Conservation (phyloP, 2,888 invertebrate species). For the Eretmocerus hayati region DNA sequence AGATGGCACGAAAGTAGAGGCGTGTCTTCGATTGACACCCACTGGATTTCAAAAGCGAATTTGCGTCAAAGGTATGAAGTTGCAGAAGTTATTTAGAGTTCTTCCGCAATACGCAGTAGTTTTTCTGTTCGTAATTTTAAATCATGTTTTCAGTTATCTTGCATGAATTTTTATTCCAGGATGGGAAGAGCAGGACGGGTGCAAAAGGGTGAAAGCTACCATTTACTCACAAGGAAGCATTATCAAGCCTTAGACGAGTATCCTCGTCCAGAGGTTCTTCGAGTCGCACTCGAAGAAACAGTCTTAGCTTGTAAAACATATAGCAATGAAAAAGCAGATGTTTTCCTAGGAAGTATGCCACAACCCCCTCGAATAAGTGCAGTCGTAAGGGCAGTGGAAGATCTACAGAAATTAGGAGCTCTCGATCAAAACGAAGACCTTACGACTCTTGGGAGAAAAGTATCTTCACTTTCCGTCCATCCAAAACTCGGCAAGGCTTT, state of each 20-base stretch:
- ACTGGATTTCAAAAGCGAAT: conserved; percentile 59
- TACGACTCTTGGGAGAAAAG: conserved; percentile 56
- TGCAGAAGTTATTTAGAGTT: not conserved
- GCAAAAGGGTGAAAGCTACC: conserved; percentile 56
- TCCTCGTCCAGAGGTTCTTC: conserved; percentile 58
- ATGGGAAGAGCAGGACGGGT: conserved; percentile 65
- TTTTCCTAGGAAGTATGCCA: conserved; percentile 57
- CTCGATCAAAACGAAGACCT: conserved; percentile 55
- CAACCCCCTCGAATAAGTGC: conserved; percentile 54
- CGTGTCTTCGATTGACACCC: conserved; percentile 48
- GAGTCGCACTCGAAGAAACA: conserved; percentile 55
- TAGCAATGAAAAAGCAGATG: conserved; percentile 51
- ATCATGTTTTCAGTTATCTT: not conserved
- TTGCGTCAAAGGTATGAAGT: conserved; percentile 50
- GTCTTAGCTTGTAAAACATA: conserved; percentile 59
- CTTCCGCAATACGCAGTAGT: not conserved
- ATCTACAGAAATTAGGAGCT: conserved; percentile 54
- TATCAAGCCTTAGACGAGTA: conserved; percentile 50
- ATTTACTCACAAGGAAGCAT: conserved; percentile 47
- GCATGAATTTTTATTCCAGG: conserved; percentile 41
- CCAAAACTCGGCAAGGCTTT: conserved; percentile 58
- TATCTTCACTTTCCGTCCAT: conserved; percentile 53
- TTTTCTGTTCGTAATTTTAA: not conserved
- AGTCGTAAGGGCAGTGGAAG: conserved; percentile 53
- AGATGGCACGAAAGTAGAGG: conserved; percentile 51